Evolutionary conservation across 2,113 vertebrate genomes (phyloP).

Genomic region (Athene cunicularia): DNA sequence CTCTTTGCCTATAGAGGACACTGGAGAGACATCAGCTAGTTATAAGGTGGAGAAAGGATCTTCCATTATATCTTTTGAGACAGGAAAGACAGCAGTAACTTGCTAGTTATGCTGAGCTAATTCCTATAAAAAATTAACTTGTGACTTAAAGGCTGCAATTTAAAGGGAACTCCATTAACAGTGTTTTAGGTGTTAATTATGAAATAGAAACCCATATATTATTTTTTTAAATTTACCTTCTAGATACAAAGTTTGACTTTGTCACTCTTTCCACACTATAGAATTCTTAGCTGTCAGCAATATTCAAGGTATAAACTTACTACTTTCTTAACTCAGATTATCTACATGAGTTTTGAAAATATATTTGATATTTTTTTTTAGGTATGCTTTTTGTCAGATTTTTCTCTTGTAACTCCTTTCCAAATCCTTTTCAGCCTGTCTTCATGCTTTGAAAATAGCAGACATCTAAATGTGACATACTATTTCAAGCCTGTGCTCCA

Average conservation of each 20-base stretch:
- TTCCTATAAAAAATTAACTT: rapidly evolving
- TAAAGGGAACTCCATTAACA: neutral
- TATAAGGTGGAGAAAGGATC: neutral
- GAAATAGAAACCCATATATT: neutral
- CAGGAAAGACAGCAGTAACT: neutral
- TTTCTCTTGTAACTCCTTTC: neutral
- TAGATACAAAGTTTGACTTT: neutral
- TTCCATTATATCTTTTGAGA: rapidly evolving
- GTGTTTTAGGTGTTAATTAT: neutral
- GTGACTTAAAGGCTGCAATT: neutral
- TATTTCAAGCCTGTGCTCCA: neutral
- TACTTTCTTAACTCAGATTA: neutral
- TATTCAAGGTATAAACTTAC: neutral
- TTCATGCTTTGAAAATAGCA: neutral
- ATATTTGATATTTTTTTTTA: neutral
- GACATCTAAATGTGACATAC: neutral
- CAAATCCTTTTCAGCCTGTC: neutral
- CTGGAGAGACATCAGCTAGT: neutral
- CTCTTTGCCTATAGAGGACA: neutral
- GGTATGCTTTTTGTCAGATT: neutral
- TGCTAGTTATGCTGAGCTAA: neutral
- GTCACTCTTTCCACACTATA: neutral
- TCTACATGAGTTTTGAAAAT: neutral
- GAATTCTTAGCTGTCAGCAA: neutral
- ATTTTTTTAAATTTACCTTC: neutral